Evolutionary conservation across 2,797 vertebrate species (phyloP).

Genomic region (Peromyscus attwateri): DNA sequence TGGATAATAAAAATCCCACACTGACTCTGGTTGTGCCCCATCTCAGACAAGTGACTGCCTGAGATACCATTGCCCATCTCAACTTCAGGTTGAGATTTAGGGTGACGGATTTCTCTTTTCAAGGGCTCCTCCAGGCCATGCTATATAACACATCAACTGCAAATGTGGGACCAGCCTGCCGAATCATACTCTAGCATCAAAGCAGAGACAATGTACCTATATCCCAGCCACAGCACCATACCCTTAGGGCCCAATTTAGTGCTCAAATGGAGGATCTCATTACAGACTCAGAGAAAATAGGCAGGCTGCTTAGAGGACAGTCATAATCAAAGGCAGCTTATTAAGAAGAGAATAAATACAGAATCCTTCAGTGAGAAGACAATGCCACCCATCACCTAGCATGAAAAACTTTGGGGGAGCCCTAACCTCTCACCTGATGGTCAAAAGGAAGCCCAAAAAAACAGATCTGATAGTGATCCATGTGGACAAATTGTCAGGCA

Average conservation of each 20-base stretch:
- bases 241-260: not conserved
- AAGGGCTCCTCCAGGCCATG: not conserved
- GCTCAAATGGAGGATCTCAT: not conserved
- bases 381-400: not conserved
- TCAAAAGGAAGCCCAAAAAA: not conserved
- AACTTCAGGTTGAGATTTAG: not conserved
- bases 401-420: not conserved
- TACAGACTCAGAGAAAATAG: not conserved
- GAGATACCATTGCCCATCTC: not conserved
- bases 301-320: not conserved
- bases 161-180: not conserved
- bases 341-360: not conserved
- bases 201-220: not conserved
- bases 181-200: not conserved
- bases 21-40: not conserved
- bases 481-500: not conserved
- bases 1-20: not conserved
- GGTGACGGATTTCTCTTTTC: not conserved
- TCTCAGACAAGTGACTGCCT: not conserved
- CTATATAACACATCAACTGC: not conserved
- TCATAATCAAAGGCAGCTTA: not conserved
- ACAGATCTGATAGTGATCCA: not conserved
- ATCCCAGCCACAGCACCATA: not conserved
- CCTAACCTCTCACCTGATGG: not conserved
- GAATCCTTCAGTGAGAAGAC: not conserved